phyloP scores from a whole-genome alignment of 1,140 invertebrate species.

The Brachionus paranguensis region DNA sequence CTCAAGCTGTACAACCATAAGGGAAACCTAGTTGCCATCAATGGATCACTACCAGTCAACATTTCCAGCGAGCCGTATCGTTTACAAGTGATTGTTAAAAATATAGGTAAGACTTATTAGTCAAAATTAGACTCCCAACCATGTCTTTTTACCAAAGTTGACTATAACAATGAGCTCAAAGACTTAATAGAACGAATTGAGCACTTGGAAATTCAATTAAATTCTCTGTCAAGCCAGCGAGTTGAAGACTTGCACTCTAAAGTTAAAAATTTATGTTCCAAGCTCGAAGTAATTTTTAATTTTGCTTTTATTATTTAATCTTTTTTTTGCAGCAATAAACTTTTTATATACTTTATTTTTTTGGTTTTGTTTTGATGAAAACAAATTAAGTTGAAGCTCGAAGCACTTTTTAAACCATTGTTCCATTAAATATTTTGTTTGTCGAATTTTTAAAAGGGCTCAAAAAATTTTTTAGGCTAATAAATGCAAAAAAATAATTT shows the following conservation, averaged over 20 bases:
- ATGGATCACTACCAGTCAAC: background rate
- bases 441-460: background rate
- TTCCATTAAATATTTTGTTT: background rate
- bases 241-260: background rate
- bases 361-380: background rate
- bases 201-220: background rate
- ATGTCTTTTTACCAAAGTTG: background rate
- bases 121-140: background rate
- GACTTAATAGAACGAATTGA: background rate
- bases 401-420: background rate
- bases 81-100: slow-evolving; percentile 17
- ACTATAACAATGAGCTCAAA: slow-evolving; percentile 14
- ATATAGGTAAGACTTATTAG: background rate
- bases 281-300: background rate
- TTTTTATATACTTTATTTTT: background rate
- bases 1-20: slow-evolving; percentile 26
- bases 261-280: background rate
- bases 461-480: background rate
- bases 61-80: background rate
- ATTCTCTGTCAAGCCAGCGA: background rate
- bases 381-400: background rate
- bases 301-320: background rate
- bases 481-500: too few relatives aligned
- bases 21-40: slow-evolving; percentile 31
- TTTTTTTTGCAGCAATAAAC: background rate